Base-by-base conservation (phyloP, 2,888 invertebrate genomes). In the Agrypnus murinus region DNA sequence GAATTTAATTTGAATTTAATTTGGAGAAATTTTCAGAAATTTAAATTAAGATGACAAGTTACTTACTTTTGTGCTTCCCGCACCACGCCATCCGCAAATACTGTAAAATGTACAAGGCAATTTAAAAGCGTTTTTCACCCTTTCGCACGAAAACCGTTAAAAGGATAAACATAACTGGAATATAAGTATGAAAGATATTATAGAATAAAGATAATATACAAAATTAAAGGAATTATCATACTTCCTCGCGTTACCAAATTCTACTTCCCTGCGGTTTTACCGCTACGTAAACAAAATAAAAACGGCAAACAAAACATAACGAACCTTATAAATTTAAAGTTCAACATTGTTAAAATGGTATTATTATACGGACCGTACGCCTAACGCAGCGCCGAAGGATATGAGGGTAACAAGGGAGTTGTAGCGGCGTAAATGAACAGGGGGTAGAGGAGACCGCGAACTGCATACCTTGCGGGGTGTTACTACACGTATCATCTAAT, bases 301-400 rank as follows among this genome's bases (percentile, higher is more conserved):
- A 69, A 69, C 65, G 58, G 63, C 71, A 59, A 60, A 68, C 63
- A 67, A 67, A 65, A 67, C 66, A 73, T 71, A 69, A 73, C 67
- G 69, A 73, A 66, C 65, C 55, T 69, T 69, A 74, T 74, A 74
- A 73, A 72, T 74, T 74, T 65, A 68, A 71, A 73, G 68, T 73
- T 75, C 69, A 43, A 57, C 67, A 58, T 73, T 71, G 75, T 71
- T 73, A 73, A 75, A 73, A 71, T 65, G 69, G 69, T 73, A 71
- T 69, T 75, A 75, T 73, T 75, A 73, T 73, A 64, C 69, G 59
- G 36, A 69, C 50, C 60, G 65, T 69, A 69, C 38, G 69, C 59
- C 55, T 69, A 65, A 68, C 50, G 53, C 45, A 59, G 25, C 48
- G 45, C 65, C 60, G 40, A 46, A 69, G 69, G 64, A 65, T 69